These are phyloP conservation scores for Asobara japonica DNA, from an alignment of 1,140 invertebrate genomes.

Conservation along the genomic window DNA sequence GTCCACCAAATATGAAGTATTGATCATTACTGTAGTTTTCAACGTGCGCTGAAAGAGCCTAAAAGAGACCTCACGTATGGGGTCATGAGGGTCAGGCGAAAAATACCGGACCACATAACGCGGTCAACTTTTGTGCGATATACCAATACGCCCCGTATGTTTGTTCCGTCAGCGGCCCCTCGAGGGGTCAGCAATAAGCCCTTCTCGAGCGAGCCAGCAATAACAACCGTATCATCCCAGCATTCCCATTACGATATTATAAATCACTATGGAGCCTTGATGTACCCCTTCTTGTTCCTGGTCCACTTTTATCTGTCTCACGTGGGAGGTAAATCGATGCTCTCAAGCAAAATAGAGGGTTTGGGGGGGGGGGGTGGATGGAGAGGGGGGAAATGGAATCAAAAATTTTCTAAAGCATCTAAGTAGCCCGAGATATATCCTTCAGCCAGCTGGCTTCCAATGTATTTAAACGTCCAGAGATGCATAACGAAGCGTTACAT, in stretches of 20 bases:
- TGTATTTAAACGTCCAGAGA: conserved; percentile 1
- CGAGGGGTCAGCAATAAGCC: conserved; percentile 50
- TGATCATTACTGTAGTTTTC: no score
- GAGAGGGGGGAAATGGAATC: neutral
- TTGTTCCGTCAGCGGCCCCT: neutral
- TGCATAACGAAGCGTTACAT: conserved; percentile 29
- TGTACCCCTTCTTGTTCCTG: conserved; percentile 20
- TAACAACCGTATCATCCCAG: conserved; percentile 50
- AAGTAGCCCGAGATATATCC: neutral
- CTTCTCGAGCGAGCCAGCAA: conserved; percentile 43
- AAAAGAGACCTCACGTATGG: conserved; percentile 4
- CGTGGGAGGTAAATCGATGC: conserved; percentile 51
- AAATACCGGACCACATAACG: neutral
- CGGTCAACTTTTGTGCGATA: neutral
- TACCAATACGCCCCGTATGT: neutral
- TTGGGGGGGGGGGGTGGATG: neutral
- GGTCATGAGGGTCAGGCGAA: neutral
- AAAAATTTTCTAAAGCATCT: neutral
- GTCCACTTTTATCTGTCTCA: conserved; percentile 37
- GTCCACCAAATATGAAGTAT: no score
- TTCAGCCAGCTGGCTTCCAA: neutral
- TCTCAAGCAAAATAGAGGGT: no score
- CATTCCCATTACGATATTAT: conserved; percentile 59
- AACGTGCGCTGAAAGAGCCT: no score
- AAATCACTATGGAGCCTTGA: conserved; percentile 55